Evolutionary conservation across 2,113 vertebrate genomes (phyloP), one percentile per base, ranked within the genome.

Genomic region (Camelus dromedarius): DNA sequence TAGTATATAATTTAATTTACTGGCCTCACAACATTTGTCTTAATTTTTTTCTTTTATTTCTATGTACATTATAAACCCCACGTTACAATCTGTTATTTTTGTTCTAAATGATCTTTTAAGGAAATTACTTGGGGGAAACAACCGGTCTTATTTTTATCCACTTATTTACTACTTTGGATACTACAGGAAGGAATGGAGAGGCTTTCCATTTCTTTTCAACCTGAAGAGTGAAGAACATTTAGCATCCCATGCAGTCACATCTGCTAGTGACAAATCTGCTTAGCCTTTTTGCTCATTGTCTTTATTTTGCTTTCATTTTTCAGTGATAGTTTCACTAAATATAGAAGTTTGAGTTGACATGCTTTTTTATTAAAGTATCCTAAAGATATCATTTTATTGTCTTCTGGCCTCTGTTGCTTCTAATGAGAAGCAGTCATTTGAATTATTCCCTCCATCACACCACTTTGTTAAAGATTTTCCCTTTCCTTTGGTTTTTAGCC

Each of bases 151-250:
- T 80, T 19, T 88, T 52, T 94, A 42, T 72, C n/a, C 52, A 26
- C 14, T 56, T 81, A 13, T 81, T 88, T 88, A 50, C 24, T 80
- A 42, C 54, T 72, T 72, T 58, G 67, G 42, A 32, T 94, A 62
- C 30, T 58, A 8, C 22, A 69, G 72, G 73, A 93, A 48, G 60
- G 42, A 69, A 26, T 67, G 86, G 73, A 54, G 52, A 72, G 66
- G 30, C 19, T 62, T 70, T 87, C 26, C 64, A 88, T 48, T 80
- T 60, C 14, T 15, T 80, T 80, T 62, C 46, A 88, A 64, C 54
- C 26, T 38, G 83, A 93, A 50, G 85, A 87, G n/a, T 18, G 73
- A 93, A 50, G 85, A 87, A 58, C 26, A 60, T 77, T 69, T 60
- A 85, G 56, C n/a, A n/a, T 84, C 26, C 84, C 48, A 19, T 42